These are phyloP conservation scores for Sesia apiformis DNA, from an alignment of 2,888 invertebrate species.

Conservation along the genomic window DNA sequence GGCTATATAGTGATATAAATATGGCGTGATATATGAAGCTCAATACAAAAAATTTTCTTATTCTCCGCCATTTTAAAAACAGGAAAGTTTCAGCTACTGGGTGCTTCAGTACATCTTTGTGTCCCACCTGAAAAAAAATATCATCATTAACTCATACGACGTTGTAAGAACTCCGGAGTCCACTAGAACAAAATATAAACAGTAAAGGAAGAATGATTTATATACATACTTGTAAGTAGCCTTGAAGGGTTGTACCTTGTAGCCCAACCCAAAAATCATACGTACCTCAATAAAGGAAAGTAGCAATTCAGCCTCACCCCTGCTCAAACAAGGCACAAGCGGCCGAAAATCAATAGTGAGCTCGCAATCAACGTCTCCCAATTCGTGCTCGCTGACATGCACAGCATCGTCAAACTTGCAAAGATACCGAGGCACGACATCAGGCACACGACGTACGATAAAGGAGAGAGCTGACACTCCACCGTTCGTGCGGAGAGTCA, in stretches of 20 bases:
- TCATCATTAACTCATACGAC: too few relatives aligned
- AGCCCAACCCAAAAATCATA: neutral
- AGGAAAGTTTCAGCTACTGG: conserved; percentile 90
- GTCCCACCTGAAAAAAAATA: conserved; percentile 75
- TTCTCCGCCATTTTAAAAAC: conserved; percentile 87
- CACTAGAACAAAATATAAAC: too few relatives aligned
- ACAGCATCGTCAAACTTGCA: conserved; percentile 84
- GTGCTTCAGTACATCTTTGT: conserved; percentile 85
- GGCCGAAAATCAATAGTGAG: conserved; percentile 76
- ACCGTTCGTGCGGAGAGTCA: conserved; percentile 86
- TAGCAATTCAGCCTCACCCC: conserved; percentile 81
- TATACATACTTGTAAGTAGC: too few relatives aligned
- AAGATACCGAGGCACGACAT: conserved; percentile 82
- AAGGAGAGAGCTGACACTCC: conserved; percentile 87
- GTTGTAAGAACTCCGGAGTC: too few relatives aligned
- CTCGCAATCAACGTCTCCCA: conserved; percentile 90
- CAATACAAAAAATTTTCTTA: conserved; percentile 86
- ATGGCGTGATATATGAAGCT: conserved; percentile 85
- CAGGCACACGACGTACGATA: conserved; percentile 88
- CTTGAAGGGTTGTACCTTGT: too few relatives aligned
- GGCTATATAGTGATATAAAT: conserved; percentile 83
- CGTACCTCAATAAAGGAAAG: conserved; percentile 80
- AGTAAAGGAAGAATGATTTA: too few relatives aligned
- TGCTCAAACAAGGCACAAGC: conserved; percentile 75
- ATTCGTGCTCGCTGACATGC: conserved; percentile 86